A percentile compares a stretch with the other conserved stretches of the same genome.
Evolutionary conservation across 1,140 invertebrate species (phyloP).

Genomic region (Aphis gossypii): DNA sequence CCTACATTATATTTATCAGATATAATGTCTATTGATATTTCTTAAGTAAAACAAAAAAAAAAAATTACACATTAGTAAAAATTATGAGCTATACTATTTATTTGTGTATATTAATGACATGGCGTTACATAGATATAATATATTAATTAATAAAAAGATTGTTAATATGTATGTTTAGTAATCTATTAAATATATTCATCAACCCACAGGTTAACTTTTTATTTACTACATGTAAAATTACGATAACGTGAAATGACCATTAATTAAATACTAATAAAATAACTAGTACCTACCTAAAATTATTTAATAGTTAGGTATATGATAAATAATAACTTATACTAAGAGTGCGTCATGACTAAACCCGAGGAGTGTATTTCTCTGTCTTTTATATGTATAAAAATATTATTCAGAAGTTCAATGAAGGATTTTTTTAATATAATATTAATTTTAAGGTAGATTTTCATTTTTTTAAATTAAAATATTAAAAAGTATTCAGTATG

Average conservation of each 20-base stretch:
- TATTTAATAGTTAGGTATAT: background rate
- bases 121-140: background rate
- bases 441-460: too few relatives aligned
- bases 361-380: too few relatives aligned
- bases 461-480: too few relatives aligned
- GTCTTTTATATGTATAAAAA: too few relatives aligned
- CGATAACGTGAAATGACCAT: background rate
- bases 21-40: background rate
- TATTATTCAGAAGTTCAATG: too few relatives aligned
- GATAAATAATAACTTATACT: background rate
- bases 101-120: background rate
- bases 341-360: too few relatives aligned
- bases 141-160: background rate
- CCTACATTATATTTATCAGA: too few relatives aligned
- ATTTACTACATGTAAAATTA: background rate
- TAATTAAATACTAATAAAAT: background rate
- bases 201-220: background rate
- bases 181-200: background rate
- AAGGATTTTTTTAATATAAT: too few relatives aligned
- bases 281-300: background rate
- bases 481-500: too few relatives aligned
- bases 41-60: background rate
- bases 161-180: background rate
- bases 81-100: background rate
- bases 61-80: background rate